phyloP scores from a whole-genome alignment of 2,113 vertebrate genomes.

The Pterocles gutturalis region DNA sequence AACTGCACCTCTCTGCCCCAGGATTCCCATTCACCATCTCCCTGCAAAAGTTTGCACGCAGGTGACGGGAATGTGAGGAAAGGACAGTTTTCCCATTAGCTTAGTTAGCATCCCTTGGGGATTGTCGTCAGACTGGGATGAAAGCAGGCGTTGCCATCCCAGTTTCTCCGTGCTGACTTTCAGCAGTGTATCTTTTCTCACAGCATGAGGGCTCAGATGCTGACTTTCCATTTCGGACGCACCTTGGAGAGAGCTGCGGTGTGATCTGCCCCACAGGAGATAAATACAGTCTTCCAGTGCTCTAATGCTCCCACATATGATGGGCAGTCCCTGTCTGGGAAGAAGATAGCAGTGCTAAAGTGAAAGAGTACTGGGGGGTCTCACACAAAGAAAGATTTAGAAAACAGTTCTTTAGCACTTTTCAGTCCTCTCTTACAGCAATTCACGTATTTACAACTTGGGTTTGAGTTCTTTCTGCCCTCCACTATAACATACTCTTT shows the following conservation, averaged over 20 bases:
- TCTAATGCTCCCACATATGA: slow-evolving; percentile 11
- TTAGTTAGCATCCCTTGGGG: neutral
- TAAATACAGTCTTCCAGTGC: slow-evolving; percentile 59
- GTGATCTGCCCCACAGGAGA: slow-evolving; percentile 77
- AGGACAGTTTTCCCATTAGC: neutral
- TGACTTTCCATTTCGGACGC: neutral
- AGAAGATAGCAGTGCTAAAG: neutral
- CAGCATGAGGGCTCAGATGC: neutral
- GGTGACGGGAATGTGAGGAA: neutral
- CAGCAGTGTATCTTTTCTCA: neutral
- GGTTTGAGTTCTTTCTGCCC: neutral
- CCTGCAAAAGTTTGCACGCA: neutral
- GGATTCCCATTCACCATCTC: neutral
- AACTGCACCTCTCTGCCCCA: neutral
- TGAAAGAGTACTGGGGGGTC: neutral
- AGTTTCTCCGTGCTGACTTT: neutral
- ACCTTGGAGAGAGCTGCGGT: slow-evolving; percentile 78
- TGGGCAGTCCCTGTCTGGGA: slow-evolving; percentile 55
- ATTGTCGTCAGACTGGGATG: accelerated
- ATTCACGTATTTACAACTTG: neutral
- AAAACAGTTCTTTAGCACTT: neutral
- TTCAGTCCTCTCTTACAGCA: neutral
- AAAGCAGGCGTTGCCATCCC: neutral
- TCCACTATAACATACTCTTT: neutral
- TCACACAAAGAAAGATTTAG: neutral